Conservation (phyloP, 2,888 invertebrate genomes). For the Plebejus melissa region DNA sequence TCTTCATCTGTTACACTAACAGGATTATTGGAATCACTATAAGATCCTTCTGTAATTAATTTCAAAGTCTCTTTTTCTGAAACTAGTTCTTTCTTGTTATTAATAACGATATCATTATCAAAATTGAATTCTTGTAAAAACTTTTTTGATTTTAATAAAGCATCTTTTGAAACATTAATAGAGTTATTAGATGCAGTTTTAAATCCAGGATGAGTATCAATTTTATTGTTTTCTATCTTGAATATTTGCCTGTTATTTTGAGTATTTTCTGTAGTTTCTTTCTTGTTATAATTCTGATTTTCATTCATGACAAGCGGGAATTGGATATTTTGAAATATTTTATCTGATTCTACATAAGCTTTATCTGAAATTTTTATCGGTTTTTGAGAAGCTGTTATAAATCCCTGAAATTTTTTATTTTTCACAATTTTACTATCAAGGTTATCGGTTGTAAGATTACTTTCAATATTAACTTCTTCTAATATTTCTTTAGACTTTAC, state of each 20-base stretch:
- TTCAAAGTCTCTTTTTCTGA: not conserved
- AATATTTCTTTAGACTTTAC: conserved; percentile 41
- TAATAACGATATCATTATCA: not conserved
- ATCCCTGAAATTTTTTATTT: not conserved
- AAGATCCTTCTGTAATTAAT: not conserved
- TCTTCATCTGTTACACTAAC: not conserved
- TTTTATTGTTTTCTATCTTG: not conserved
- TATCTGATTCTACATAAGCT: not conserved
- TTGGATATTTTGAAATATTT: not conserved
- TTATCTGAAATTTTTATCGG: not conserved
- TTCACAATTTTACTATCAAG: not conserved
- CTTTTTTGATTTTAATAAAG: not conserved
- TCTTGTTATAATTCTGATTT: not conserved
- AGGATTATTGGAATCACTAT: not conserved
- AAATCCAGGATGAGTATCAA: conserved; percentile 40
- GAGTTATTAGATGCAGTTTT: conserved; percentile 40
- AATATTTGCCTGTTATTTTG: not conserved
- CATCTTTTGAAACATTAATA: not conserved
- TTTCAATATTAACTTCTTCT: conserved; percentile 30
- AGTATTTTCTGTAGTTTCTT: not conserved
- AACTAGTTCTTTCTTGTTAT: not conserved
- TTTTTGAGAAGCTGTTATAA: conserved; percentile 1
- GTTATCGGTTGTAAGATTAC: not conserved
- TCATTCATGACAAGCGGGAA: not conserved
- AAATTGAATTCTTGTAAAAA: conserved; percentile 4